Conservation (phyloP, 2,113 vertebrate species). For the Junco hyemalis region DNA sequence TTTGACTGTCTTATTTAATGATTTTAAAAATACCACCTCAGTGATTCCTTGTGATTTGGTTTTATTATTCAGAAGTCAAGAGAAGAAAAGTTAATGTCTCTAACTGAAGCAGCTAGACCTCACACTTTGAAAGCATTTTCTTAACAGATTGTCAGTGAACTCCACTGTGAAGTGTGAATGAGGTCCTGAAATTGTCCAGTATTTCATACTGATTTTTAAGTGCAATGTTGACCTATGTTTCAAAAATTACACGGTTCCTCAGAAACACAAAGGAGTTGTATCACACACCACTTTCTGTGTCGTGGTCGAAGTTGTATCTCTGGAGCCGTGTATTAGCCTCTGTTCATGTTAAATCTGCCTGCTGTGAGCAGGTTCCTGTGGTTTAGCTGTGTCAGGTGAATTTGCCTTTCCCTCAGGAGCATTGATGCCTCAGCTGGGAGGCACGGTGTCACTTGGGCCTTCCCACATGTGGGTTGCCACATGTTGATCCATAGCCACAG, state of each 20-base stretch:
- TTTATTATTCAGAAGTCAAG: neutral
- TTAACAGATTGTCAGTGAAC: neutral
- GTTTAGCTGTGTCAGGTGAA: neutral
- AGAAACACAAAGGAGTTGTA: neutral
- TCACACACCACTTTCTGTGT: neutral
- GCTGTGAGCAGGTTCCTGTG: neutral
- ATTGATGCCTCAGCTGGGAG: neutral
- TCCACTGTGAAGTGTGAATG: neutral
- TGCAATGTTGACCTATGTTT: neutral
- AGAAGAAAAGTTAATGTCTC: neutral
- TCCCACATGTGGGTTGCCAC: fast-evolving
- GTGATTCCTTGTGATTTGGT: neutral
- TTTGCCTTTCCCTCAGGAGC: neutral
- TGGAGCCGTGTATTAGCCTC: neutral
- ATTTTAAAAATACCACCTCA: neutral
- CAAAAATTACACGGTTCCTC: neutral
- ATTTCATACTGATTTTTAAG: neutral
- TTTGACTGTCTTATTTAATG: neutral
- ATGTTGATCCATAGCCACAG: neutral
- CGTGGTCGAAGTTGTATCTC: fast-evolving
- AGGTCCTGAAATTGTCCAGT: neutral
- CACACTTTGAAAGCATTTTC: neutral
- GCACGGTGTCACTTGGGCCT: neutral
- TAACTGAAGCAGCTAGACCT: neutral
- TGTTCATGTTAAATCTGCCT: neutral